Evolutionary conservation across 2,113 vertebrate species (phyloP).

Genomic region (Xiphias gladius): DNA sequence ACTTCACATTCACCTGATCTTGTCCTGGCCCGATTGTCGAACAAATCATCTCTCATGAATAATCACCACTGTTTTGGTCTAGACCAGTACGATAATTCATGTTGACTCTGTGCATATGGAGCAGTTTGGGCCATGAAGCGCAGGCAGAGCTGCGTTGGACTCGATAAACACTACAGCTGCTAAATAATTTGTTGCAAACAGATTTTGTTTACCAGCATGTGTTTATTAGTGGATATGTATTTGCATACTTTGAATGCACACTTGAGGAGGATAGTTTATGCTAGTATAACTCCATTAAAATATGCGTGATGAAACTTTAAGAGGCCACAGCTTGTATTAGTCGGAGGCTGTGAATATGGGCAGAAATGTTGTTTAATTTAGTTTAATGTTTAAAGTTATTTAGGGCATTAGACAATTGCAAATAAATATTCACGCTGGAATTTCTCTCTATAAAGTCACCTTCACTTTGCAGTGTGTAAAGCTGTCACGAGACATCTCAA

Average conservation of each 20-base stretch:
- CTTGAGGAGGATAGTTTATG: constrained; percentile 27
- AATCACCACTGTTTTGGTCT: constrained; percentile 47
- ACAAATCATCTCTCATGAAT: constrained; percentile 61
- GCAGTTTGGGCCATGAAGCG: constrained; percentile 36
- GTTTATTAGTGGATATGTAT: constrained; percentile 57
- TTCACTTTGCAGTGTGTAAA: constrained; percentile 31
- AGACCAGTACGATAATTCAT: constrained; percentile 50
- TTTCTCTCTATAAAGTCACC: constrained; percentile 9
- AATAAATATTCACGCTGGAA: background rate
- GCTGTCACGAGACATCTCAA: constrained; percentile 17
- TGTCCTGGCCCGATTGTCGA: constrained; percentile 43
- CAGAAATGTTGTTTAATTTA: constrained; percentile 6
- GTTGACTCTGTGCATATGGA: constrained; percentile 63
- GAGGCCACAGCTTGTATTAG: constrained; percentile 29
- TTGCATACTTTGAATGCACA: constrained; percentile 46
- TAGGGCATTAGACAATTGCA: background rate
- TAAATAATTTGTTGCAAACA: constrained; percentile 74
- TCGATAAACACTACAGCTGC: constrained; percentile 63
- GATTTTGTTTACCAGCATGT: constrained; percentile 66
- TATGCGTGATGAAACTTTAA: constrained; percentile 41
- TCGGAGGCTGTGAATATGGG: background rate
- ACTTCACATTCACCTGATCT: constrained; percentile 63
- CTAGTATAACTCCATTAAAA: constrained; percentile 24
- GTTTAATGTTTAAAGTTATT: background rate
- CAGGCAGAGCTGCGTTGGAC: constrained; percentile 44